phyloP scores from a whole-genome alignment of 2,797 vertebrate genomes.

The Zalophus californianus region DNA sequence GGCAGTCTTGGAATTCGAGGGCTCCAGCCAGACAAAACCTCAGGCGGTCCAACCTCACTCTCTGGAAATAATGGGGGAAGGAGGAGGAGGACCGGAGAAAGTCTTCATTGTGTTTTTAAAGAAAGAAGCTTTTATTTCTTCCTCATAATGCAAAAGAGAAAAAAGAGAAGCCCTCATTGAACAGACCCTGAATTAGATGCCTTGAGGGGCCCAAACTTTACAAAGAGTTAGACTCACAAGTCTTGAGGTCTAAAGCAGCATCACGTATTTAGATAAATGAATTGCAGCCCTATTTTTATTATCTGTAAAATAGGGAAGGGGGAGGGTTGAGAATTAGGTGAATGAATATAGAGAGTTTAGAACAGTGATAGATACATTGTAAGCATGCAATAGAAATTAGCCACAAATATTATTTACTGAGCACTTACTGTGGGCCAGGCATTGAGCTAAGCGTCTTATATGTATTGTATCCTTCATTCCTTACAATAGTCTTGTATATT shows the following conservation, averaged over 20 bases:
- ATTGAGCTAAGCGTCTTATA: neutral
- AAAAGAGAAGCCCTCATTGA: constrained; percentile 38
- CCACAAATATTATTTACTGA: constrained; percentile 18
- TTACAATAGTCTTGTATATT: neutral
- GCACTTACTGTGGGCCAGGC: neutral
- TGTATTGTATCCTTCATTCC: neutral
- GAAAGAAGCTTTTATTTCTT: constrained; percentile 70
- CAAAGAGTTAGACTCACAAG: neutral
- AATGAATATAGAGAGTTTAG: neutral
- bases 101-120: constrained; percentile 63
- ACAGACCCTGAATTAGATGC: neutral
- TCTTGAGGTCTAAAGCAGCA: neutral
- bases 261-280: neutral
- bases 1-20: constrained; percentile 46
- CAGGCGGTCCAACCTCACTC: neutral
- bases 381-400: neutral
- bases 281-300: no score
- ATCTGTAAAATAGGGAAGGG: neutral
- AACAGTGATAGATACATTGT: neutral
- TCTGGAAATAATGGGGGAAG: neutral
- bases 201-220: neutral
- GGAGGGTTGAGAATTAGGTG: neutral
- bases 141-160: constrained; percentile 43
- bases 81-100: neutral
- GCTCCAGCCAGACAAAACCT: constrained; percentile 45